Base-by-base conservation (phyloP, 2,888 invertebrate genomes). In the Ernsta delagoae region DNA sequence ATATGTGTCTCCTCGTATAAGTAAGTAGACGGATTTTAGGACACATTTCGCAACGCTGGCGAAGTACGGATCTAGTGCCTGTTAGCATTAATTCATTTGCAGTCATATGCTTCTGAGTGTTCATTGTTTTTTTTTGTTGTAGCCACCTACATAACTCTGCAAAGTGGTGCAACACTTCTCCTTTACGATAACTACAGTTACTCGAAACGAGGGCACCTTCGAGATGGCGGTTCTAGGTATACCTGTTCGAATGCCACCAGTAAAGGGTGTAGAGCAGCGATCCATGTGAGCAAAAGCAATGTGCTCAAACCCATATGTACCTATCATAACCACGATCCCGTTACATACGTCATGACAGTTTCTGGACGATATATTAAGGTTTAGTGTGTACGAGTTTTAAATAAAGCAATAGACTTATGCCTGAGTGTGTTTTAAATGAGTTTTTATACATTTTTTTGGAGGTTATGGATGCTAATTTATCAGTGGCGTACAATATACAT, bases 181-280 rank as follows among this genome's bases (percentile, higher is more conserved):
- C 62, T 83, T 9, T 70, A 81, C 9, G 72, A 83, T 36, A 79
- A 81, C 0, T 84, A 81, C 70, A 79, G 85, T 0, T 88, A 77
- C 74, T 84, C 71, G 48, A 84, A 72, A 64, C 79, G 78, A 57
- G 81, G 83, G 0, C 16, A 56, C 0, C 71, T 82, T 2, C 70
- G 81, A 1, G 71, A 74, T 5, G 80, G 82, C 3, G 87, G 86
- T 0, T 76, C 75, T 8, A 75, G 88, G n/a, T 88, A 79, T 68
- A 78, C 74, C 5, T 88, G 88, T 56, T 87, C 85, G 4, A 75
- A 73, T 16, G 68, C 72, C 4, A 54, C 57, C 8, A 80, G 76
- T 59, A 83, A 78, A 45, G 66, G 60, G 0, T 87, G 88, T 70
- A 83, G 79, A 54, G 86, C 87, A 0, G 79, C 78, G 57, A 74